A percentile compares a stretch with the other conserved stretches of the same genome.
Conservation (phyloP, 1,140 invertebrate genomes). For the Dreissena rostriformis region DNA sequence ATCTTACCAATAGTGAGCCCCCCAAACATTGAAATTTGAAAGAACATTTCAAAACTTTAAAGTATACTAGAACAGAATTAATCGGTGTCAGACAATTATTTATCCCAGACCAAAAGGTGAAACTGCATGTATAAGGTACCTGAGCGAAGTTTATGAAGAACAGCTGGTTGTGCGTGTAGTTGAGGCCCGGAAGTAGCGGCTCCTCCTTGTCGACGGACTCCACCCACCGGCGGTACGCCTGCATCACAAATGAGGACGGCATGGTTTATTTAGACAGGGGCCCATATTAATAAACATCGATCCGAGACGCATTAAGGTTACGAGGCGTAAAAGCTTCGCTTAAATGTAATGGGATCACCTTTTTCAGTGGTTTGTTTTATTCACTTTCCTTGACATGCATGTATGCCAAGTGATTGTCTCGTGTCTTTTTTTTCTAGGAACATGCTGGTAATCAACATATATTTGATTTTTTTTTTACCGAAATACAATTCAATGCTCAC, state of each 20-base stretch:
- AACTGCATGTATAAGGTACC: conserved; percentile 43
- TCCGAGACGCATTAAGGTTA: no score
- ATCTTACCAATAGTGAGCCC: not conserved
- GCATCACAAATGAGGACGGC: conserved; percentile 5
- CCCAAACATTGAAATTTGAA: not conserved
- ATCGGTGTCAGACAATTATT: not conserved
- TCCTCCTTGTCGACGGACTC: conserved; percentile 67
- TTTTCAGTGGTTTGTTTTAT: no score
- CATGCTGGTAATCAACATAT: no score
- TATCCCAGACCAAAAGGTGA: not conserved
- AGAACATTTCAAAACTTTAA: not conserved
- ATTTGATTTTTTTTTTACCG: no score
- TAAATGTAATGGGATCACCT: no score
- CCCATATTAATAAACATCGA: no score
- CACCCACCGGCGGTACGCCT: conserved; percentile 72
- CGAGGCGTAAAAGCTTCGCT: no score
- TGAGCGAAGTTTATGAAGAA: conserved; percentile 83
- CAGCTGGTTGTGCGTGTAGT: conserved; percentile 89
- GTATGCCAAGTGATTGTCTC: no score
- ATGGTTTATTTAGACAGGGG: no score
- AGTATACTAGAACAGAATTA: not conserved
- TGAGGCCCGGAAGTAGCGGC: conserved; percentile 74
- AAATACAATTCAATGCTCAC: no score
- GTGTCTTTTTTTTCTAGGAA: no score
- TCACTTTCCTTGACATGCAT: no score